A percentile compares a stretch with the other conserved stretches of the same genome.
These are phyloP conservation scores for Spatulosminthurus flaviceps DNA, from an alignment of 2,888 invertebrate genomes.

Conservation along the genomic window DNA sequence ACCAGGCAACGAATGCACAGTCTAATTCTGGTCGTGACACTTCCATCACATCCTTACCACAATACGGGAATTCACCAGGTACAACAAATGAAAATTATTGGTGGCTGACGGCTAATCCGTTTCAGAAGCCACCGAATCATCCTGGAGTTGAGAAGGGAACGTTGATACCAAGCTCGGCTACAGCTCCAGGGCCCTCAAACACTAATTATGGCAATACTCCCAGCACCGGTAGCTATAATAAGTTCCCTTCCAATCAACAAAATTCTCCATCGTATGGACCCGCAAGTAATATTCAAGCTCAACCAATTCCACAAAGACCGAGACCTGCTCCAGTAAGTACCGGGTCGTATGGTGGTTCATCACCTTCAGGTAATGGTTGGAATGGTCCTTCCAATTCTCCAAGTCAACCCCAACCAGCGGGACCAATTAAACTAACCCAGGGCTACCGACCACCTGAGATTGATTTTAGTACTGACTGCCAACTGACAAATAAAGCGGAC, in stretches of 20 bases:
- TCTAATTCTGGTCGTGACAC: conserved; percentile 23
- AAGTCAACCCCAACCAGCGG: background rate
- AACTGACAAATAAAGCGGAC: conserved; percentile 48
- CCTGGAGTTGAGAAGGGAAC: conserved; percentile 58
- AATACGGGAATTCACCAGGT: conserved; percentile 13
- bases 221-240: background rate
- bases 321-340: background rate
- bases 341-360: conserved; percentile 1
- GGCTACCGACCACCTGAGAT: conserved; percentile 15
- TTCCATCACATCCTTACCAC: conserved; percentile 7
- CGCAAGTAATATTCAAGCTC: background rate
- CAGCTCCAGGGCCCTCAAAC: background rate
- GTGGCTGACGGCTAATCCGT: conserved; percentile 58
- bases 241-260: conserved; percentile 9
- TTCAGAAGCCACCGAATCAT: conserved; percentile 61
- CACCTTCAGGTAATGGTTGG: conserved; percentile 24
- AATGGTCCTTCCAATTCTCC: background rate
- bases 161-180: background rate
- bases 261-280: conserved; percentile 5
- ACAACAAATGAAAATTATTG: conserved; percentile 54
- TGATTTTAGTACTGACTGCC: conserved; percentile 37
- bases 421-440: background rate
- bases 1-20: background rate
- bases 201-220: conserved; percentile 26
- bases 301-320: conserved; percentile 16